Evolutionary conservation across 1,140 invertebrate genomes (phyloP), one percentile per base, ranked within the genome.

Genomic region (Microplitis demolitor): DNA sequence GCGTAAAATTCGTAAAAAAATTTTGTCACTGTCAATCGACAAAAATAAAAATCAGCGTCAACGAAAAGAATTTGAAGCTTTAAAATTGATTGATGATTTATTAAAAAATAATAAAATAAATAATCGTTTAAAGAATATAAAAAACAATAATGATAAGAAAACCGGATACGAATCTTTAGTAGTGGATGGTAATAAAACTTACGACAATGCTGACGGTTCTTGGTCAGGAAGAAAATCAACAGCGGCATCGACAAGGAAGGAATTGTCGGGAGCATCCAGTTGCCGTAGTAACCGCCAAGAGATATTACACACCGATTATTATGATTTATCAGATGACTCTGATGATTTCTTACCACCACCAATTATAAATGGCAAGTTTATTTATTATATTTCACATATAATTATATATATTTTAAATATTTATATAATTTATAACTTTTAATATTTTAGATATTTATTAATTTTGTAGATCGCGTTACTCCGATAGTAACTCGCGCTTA

Each of bases 381-480:
- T 13, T 50, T 56, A 11, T 63, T 24, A 0, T 39, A 45, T 35
- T 35, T 16, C n/a, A 37, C 4, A 13, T n/a, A n/a, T n/a, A n/a
- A n/a, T n/a, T n/a, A n/a, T n/a, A n/a, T n/a, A n/a, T n/a, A n/a
- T n/a, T n/a, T n/a, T n/a, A n/a, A n/a, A n/a, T n/a, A n/a, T n/a
- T n/a, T n/a, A n/a, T n/a, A n/a, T n/a, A n/a, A n/a, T n/a, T n/a
- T n/a, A n/a, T n/a, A n/a, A 39, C 35, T 13, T 39, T n/a, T n/a
- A 45, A 64, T 39, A 13, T 8, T 14, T 24, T 14, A 45, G 6
- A 39, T 39, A n/a, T 37, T n/a, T 14, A 66, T 61, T 61, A 45
- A 69, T 45, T 66, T 60, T 66, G 16, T 54, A 81, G 79, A 81
- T 70, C 66, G 72, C 58, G n/a, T 66, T 13, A 80, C 74, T 45